Evolutionary conservation across 2,888 invertebrate species (phyloP).

Genomic region (Ceriagrion tenellum): DNA sequence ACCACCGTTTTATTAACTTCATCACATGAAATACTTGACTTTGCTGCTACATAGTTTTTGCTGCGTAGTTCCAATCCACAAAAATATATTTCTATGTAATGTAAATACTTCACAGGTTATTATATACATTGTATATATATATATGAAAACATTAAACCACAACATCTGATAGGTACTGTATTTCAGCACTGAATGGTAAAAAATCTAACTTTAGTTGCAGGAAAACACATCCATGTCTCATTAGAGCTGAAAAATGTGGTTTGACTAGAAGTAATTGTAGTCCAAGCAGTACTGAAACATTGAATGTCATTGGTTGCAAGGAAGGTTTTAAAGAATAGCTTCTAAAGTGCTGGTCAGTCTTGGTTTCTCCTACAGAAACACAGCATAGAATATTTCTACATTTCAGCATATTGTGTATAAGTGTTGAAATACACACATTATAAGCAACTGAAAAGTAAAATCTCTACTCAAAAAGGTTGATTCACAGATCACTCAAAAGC

Average conservation of each 20-base stretch:
- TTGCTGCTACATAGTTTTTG: slow-evolving; percentile 64
- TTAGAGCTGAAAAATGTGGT: slow-evolving; percentile 47
- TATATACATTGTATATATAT: slow-evolving; percentile 59
- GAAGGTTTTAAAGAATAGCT: slow-evolving; percentile 30
- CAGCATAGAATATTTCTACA: slow-evolving; percentile 29
- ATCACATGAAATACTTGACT: slow-evolving; percentile 52
- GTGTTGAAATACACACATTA: slow-evolving; percentile 6
- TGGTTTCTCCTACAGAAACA: slow-evolving; percentile 68
- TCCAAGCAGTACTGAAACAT: slow-evolving; percentile 50
- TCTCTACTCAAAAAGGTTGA: slow-evolving; percentile 23
- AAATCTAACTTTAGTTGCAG: slow-evolving; percentile 56
- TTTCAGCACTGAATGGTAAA: slow-evolving; percentile 45
- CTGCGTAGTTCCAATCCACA: slow-evolving; percentile 56
- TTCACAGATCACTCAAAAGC: slow-evolving; percentile 21
- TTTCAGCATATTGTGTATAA: slow-evolving; percentile 38
- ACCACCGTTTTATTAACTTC: slow-evolving; percentile 57
- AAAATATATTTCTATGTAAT: slow-evolving; percentile 64
- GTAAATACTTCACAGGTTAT: slow-evolving; percentile 63
- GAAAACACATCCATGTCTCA: slow-evolving; percentile 45
- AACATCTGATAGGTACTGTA: slow-evolving; percentile 63
- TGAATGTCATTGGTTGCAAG: neutral
- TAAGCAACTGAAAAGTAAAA: slow-evolving; percentile 42
- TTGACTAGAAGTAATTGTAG: slow-evolving; percentile 31
- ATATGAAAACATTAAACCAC: slow-evolving; percentile 60
- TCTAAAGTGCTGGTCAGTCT: slow-evolving; percentile 62